Evolutionary conservation across 2,888 invertebrate species (phyloP), one percentile per base, ranked within the genome.

Genomic region (Drosophila tanythrix): DNA sequence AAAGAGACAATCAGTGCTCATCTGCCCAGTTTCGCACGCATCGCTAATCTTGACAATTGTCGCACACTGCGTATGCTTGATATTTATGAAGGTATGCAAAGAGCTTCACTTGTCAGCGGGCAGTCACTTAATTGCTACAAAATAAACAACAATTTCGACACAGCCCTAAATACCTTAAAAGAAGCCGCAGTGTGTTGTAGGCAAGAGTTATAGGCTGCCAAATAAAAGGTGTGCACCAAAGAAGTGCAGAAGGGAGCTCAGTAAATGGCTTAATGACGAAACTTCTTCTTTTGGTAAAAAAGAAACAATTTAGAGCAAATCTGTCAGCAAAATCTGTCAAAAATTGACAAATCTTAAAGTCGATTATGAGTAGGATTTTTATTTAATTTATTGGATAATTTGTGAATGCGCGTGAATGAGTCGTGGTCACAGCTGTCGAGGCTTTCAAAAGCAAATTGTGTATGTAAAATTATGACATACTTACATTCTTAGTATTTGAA

Each of bases 21-120:
- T 57, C 50, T 43, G 50, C 55, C 53, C 29, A 38, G 53, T 40
- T 48, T 48, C 52, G 57, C 66, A 80, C 63, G 80, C 78, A 72
- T 78, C 81, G 78, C 63, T 74, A 73, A 76, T 70, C 70, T 76
- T 69, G 64, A 55, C 86, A 85, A 78, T 81, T 83, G 83, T 55
- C 62, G 35, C 71, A 79, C 75, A 64, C 80, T 70, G 83, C 83
- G 83, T 84, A 87, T 82, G 61, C 77, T 79, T 79, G 71, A 84
- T 87, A 64, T 70, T 78, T 70, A 77, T 74, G 59, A 64, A 58
- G 56, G 56, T 66, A 62, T n/a, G 62, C 70, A 65, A 74, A 69
- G 76, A 73, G 71, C 53, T 57, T 60, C 46, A 60, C 65, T 58
- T 80, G 73, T 62, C 60, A 52, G 70, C 60, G 59, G 29, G 56